Base-by-base conservation (phyloP, 2,113 vertebrate species). In the Ascaphus truei region DNA sequence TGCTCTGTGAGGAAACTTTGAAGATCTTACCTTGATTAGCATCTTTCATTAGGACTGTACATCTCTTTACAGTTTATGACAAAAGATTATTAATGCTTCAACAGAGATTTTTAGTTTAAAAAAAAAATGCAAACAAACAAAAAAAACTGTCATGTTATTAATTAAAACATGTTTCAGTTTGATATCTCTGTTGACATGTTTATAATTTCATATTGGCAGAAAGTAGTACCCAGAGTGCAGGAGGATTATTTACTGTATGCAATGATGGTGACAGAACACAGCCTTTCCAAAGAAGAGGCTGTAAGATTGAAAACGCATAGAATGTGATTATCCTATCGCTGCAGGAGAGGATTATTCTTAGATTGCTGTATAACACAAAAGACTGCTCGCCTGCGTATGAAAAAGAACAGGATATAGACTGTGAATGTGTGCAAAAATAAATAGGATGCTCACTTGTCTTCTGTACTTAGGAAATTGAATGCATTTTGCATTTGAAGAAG, bases 191-290 rank as follows among this genome's bases (percentile, higher is more conserved):
- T 47, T 76, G 45, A 53, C 74, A 59, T 26, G 34, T n/a, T 76
- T 63, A 25, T 71, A 77, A 4, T n/a, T 71, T 78, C 45, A 60
- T 72, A 75, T 75, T 73, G 72, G 64, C 62, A 73, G 69, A 76
- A 74, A 64, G 66, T 73, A 27, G 53, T 58, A 62, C 39, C 68
- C 68, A 53, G 43, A 80, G 58, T 31, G 36, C 23, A 51, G 61
- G 56, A 31, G 48, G 59, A 22, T 73, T 13, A 43, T 73, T 79
- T 60, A 72, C 76, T 78, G 27, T 50, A 74, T 48, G 73, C 68
- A 74, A 72, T 50, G 64, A 75, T 37, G 67, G 75, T 74, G 59
- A 37, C 74, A 71, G 20, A 79, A 61, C 48, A 34, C 64, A 77
- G 41, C 51, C 31, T 56, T 0, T 75, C 58, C 33, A 71, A 41